Base-by-base conservation (phyloP, 92 coral and sea anemone genomes). In the Phenganax subtilis region DNA sequence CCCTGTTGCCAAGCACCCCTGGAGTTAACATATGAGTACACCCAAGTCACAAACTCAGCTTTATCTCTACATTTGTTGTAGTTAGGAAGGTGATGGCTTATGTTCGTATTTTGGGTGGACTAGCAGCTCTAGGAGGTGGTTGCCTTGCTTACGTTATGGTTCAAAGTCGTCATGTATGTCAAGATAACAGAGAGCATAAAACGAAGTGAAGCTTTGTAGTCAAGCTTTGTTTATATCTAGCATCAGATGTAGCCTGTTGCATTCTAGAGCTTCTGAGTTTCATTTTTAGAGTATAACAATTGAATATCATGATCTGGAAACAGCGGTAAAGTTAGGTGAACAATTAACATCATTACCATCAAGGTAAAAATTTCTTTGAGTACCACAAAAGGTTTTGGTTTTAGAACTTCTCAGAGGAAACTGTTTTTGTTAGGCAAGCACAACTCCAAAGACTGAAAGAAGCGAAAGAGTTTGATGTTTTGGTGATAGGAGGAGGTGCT, bases 401-500 rank as follows among this genome's bases (percentile, higher is more conserved):
- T 25, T 31, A 11, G 81, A 71, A 27, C 74, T 31, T 55, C 54
- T 53, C 16, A 15, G 52, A 67, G 63, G 53, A 16, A 20, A 6
- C 1, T 55, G 8, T 14, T 66, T 61, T 75, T 51, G 54, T 3
- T 71, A 90, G 93, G 10, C 57, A 61, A 67, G 76, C 47, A 20
- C 92, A 93, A 53, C 75, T 91, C 12, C 85, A 75, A 51, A 73
- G 86, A 12, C 75, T 94, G 68, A 94, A 82, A 63, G 84, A 86
- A 16, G 90, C 91, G 3, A 68, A 75, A 65, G 96, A 94, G 52
- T 94, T 89, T 94, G 98, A 94, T 82, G 92, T 94, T 54, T 86
- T 94, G 59, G 96, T 94, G 65, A 94, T 94, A n/a, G 98, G 98
- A 11, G 97, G 98, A 14, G 98, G 98, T 30, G 98, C 98, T 9